A percentile compares a stretch with the other conserved stretches of the same genome.
phyloP scores from a whole-genome alignment of 2,797 vertebrate genomes.

The Neoniphon sammara region DNA sequence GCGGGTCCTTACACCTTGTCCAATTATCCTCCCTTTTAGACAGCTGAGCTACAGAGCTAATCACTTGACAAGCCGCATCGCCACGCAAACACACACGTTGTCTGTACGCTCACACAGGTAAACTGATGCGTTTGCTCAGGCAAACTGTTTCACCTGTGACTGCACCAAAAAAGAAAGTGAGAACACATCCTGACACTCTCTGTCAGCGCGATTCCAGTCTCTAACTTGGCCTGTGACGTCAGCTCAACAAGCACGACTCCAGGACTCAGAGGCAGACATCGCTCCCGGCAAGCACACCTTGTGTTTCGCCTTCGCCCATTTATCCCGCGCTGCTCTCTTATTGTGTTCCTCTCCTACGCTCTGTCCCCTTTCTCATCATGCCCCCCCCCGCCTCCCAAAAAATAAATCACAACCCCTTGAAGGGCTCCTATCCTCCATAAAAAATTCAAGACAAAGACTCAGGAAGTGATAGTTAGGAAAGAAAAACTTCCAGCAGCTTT shows the following conservation, averaged over 20 bases:
- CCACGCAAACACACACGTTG: conserved; percentile 22
- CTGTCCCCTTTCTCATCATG: conserved; percentile 25
- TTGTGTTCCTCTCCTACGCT: conserved; percentile 36
- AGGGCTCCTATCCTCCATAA: conserved; percentile 16
- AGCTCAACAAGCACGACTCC: neutral
- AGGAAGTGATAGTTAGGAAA: conserved; percentile 20
- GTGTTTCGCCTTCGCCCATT: conserved; percentile 47
- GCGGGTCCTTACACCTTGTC: conserved; percentile 46
- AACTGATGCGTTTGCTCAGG: conserved; percentile 38
- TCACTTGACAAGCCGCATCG: conserved; percentile 40
- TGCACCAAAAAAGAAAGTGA: neutral
- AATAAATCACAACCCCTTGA: conserved; percentile 33
- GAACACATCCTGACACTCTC: neutral
- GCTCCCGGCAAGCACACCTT: conserved; percentile 39
- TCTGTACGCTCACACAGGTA: conserved; percentile 23
- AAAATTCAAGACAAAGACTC: conserved; percentile 23
- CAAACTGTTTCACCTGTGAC: conserved; percentile 45
- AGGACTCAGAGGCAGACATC: conserved; percentile 20
- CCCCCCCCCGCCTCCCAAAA: conserved; percentile 26
- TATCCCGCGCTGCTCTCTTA: conserved; percentile 42
- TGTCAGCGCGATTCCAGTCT: conserved; percentile 28
- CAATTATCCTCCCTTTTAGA: conserved; percentile 62
- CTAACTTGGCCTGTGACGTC: conserved; percentile 1
- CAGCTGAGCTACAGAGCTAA: conserved; percentile 41
- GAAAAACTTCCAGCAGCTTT: conserved; percentile 3